Percentiles rank a stretch among this genome's conserved stretches.
These are phyloP conservation scores for Eristalis intricaria DNA, from an alignment of 2,888 invertebrate genomes.

Conservation along the genomic window DNA sequence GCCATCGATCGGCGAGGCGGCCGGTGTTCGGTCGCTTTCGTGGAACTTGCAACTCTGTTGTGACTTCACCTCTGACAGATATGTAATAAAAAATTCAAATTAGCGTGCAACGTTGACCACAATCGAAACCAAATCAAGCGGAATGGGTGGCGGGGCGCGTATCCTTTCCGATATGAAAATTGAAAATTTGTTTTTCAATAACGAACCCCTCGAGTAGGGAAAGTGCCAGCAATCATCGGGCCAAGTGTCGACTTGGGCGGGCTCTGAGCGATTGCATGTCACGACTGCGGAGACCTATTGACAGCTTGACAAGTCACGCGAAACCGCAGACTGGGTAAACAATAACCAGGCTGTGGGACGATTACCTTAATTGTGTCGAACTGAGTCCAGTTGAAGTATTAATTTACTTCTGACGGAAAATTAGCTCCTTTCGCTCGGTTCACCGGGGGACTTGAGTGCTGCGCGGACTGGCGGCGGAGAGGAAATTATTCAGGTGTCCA, in stretches of 20 bases:
- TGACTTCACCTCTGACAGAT: neutral
- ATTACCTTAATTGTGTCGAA: slow-evolving; percentile 32
- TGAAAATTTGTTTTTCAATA: neutral
- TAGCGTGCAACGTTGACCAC: neutral
- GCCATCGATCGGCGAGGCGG: neutral
- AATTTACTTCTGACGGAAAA: slow-evolving; percentile 18
- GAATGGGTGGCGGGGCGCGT: neutral
- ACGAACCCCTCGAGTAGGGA: neutral
- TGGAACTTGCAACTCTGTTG: neutral
- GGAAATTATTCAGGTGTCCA: slow-evolving; percentile 47
- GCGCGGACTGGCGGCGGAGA: neutral
- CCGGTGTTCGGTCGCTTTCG: neutral
- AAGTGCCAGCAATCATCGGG: neutral
- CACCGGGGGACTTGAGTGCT: neutral
- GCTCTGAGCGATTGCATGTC: neutral
- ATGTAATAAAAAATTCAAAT: neutral
- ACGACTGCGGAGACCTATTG: neutral
- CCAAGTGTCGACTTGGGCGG: neutral
- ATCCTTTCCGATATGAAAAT: neutral
- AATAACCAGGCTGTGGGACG: slow-evolving; percentile 22
- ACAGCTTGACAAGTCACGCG: neutral
- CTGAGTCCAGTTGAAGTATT: slow-evolving; percentile 26
- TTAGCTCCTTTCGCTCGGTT: neutral
- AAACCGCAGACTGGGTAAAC: slow-evolving; percentile 11
- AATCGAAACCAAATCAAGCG: neutral